Evolutionary conservation across 2,797 vertebrate genomes (phyloP), one percentile per base, ranked within the genome.

Genomic region (Furcifer pardalis): DNA sequence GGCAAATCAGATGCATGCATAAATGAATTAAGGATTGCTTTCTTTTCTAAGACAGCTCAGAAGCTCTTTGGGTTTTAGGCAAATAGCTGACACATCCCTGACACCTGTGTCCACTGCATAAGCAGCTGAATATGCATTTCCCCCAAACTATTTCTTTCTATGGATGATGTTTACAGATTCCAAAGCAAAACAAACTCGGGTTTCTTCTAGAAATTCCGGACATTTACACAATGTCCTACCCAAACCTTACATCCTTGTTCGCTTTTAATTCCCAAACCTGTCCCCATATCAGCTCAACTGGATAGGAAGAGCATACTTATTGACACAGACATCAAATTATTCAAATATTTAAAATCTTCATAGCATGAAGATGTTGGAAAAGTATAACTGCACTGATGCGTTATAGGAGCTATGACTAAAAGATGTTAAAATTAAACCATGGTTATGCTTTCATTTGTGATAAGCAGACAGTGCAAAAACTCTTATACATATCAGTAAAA

Each of bases 401-500:
- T 84, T 46, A 76, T 87, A 65, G 66, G 81, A 84, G 75, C 66
- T 77, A 91, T 91, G 87, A 85, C 87, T 90, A 88, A 87, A 85
- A 35, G 6, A 4, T 19, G 35, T 66, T 66, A 80, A 82, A 90
- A 86, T 92, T 91, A 80, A 89, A 83, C 89, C 84, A 88, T 86
- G 75, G 81, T 85, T 74, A 73, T 90, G 77, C 62, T 90, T 90
- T 90, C 35, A 37, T 46, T 74, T 72, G 62, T 91, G 89, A 42
- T 90, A 30, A n/a, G 66, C 62, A 77, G 92, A 90, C 86, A 52
- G 86, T 27, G 42, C 32, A 73, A 44, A 82, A 63, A n/a, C 8
- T 88, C 90, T 91, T 82, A 85, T 87, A 93, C 84, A 23, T 91
- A 71, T 92, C 79, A 40, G 84, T 82, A 83, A 7, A 86, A n/a